Evolutionary conservation across 2,888 invertebrate genomes (phyloP), one percentile per base, ranked within the genome.

Genomic region (Pyrgus malvae): DNA sequence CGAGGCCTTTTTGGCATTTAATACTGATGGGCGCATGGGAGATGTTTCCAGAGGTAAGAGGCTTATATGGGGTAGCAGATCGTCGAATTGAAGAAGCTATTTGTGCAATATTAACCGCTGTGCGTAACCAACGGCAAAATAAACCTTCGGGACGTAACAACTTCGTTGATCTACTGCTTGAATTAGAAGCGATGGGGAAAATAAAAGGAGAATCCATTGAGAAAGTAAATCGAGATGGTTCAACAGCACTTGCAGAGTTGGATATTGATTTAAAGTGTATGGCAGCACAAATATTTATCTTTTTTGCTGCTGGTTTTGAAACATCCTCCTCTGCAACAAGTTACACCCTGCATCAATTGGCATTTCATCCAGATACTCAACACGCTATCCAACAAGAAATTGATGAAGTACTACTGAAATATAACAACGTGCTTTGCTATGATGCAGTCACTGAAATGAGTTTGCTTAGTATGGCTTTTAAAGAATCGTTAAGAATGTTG

Each of bases 21-120:
- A 1, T 70, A 0, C 3, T 67, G 0, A 11, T 69, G 1, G 64
- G 59, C 2, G 3, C 77, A 4, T 74, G 65, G 62, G 78, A 80
- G 14, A 16, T 79, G 0, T 65, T 81, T 8, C 83, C 83, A 0
- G 71, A 72, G 23, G 1, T 77, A 1, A 67, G 69, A 55, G 58
- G 54, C 3, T 2, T 62, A 2, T 2, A 75, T 1, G 55, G 59
- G 35, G 23, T 77, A 0, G 12, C 45, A 0, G 67, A 74, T n/a
- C 16, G 45, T 0, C 33, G 54, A 2, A 0, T 75, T 5, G 61
- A 74, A 9, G 57, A 62, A 1, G 60, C 51, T 0, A 57, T 76
- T 5, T 48, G 55, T 2, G 57, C 70, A 17, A 71, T 83, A 12
- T 64, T 78, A 3, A n/a, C n/a, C n/a, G n/a, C n/a, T n/a, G n/a